Percentiles rank a stretch among this genome's conserved stretches.
These are phyloP conservation scores for Onychorhynchus coronatus DNA, from an alignment of 2,113 vertebrate genomes.

Conservation along the genomic window DNA sequence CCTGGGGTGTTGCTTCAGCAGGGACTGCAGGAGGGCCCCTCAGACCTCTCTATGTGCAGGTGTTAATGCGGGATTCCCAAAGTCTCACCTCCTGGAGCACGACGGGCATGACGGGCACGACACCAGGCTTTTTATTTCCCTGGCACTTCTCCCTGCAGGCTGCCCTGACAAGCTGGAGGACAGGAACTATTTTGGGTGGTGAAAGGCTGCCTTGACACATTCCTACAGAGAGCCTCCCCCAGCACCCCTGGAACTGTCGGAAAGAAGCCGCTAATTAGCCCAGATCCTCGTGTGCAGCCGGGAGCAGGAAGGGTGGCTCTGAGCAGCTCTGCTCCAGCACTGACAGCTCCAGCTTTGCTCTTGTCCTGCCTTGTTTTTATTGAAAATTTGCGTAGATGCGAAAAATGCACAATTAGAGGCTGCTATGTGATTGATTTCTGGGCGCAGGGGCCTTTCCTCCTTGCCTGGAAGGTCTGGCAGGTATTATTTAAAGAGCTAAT, in stretches of 20 bases:
- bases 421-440: constrained; percentile 46
- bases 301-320: not conserved
- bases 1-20: not conserved
- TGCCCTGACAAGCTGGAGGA: not conserved
- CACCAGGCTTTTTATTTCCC: not conserved
- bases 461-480: constrained; percentile 60
- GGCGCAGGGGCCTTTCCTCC: constrained; percentile 42
- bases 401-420: constrained; percentile 46
- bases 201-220: not conserved
- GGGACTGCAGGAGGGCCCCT: not conserved
- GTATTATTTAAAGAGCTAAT: constrained; percentile 73
- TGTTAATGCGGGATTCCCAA: not conserved
- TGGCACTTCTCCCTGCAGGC: not conserved
- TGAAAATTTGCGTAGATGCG: not conserved
- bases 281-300: not conserved
- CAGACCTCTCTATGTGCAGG: not conserved
- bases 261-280: not conserved
- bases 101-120: accelerated
- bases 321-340: not conserved
- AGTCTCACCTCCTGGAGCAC: not conserved
- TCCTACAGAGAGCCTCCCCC: not conserved
- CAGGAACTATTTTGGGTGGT: not conserved
- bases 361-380: not conserved
- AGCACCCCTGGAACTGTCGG: not conserved
- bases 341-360: not conserved